Evolutionary conservation across 1,140 invertebrate species (phyloP), one percentile per base, ranked within the genome.

Genomic region (Phymorhynchus buccinoides): DNA sequence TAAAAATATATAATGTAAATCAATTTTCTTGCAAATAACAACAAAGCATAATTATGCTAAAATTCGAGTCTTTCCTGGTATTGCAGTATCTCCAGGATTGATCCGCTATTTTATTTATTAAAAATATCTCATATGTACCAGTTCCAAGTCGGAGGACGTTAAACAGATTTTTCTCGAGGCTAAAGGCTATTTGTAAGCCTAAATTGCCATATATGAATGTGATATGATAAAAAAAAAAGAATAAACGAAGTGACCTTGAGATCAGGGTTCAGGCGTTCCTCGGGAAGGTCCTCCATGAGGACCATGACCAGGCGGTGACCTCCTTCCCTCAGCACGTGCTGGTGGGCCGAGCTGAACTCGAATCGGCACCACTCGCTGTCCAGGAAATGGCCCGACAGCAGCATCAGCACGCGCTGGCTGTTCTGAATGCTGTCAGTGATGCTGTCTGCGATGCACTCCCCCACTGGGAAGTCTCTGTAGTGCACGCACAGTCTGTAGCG

Each of bases 341-440:
- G 85, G 62, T 89, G 89, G 62, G 89, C 88, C 1, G 87, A 62
- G 85, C 86, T 85, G 84, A 90, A 90, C 75, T 90, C 89, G 62
- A 90, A 90, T 22, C 86, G 84, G 62, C 89, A 90, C 90, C 90
- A 90, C 56, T 90, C 88, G 83, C 89, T 90, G 27, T 86, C 41
- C 75, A 89, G 41, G 73, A 89, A 89, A 48, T 87, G 80, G n/a
- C 77, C 44, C 0, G 88, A 87, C 75, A 90, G 77, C 3, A 91
- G 42, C 75, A 91, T 83, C 3, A 91, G 85, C 1, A 88, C 89
- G 18, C 89, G 66, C 41, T 84, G 87, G 62, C 89, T 90, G 62
- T 77, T 83, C 52, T 89, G 80, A 4, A 91, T 84, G 39, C 85
- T 87, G 12, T 82, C 42, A 3, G 83, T 71, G 27, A 89, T 89